A percentile compares a stretch with the other conserved stretches of the same genome.
Conservation (phyloP, 2,888 invertebrate genomes). For the Ichneumon xanthorius region DNA sequence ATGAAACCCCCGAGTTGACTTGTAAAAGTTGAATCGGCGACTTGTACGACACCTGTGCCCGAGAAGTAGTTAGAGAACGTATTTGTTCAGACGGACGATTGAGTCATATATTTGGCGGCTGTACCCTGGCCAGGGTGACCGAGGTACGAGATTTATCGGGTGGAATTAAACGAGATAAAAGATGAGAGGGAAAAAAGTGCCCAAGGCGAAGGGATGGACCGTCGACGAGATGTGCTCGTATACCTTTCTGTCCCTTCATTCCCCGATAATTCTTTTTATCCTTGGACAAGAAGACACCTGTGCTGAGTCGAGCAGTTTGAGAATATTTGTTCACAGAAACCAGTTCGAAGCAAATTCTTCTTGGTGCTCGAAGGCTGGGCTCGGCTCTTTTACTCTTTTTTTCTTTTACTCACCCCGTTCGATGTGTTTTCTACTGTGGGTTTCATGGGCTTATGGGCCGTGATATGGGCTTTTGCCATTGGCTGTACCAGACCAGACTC, state of each 20-base stretch:
- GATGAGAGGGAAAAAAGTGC: not conserved
- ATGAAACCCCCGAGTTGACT: not conserved
- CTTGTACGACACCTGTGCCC: constrained; percentile 28
- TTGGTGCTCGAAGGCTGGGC: constrained; percentile 21
- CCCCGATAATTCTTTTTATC: constrained; percentile 29
- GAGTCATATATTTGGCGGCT: not conserved
- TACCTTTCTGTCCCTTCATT: constrained; percentile 1
- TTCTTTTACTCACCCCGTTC: constrained; percentile 33
- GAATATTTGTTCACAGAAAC: constrained; percentile 58
- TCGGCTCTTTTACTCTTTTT: too few relatives aligned
- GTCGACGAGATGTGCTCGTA: constrained; percentile 27
- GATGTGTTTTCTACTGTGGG: constrained; percentile 30
- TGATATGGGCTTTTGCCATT: constrained; percentile 57
- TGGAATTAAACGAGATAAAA: constrained; percentile 17
- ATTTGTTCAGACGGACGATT: constrained; percentile 26
- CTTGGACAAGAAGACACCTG: constrained; percentile 61
- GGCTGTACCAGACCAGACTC: constrained; percentile 71
- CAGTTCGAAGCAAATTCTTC: constrained; percentile 53
- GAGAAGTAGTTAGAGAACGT: constrained; percentile 1
- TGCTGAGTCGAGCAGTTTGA: constrained; percentile 51
- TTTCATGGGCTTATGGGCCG: constrained; percentile 9
- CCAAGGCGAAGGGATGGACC: constrained; percentile 34
- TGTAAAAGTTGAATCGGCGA: not conserved
- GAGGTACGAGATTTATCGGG: constrained; percentile 38
- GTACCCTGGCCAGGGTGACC: constrained; percentile 12